phyloP scores from a whole-genome alignment of 2,888 invertebrate species.

The Ochlodes sylvanus region DNA sequence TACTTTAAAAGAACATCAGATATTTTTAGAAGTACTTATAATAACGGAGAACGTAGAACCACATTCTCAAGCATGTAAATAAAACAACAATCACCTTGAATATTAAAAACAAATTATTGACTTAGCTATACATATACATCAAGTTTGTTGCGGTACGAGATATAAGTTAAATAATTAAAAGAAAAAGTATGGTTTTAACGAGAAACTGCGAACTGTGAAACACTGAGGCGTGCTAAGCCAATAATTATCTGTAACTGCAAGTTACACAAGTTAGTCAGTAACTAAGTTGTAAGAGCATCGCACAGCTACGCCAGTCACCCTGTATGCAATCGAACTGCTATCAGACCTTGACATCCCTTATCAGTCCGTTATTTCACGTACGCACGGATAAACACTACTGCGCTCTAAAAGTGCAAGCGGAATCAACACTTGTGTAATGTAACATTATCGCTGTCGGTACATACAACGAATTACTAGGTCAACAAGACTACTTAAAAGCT shows the following conservation, averaged over 20 bases:
- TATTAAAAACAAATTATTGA: no score
- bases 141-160: no score
- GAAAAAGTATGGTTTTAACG: no score
- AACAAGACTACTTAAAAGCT: neutral
- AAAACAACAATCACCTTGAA: no score
- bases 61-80: no score
- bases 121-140: no score
- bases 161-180: no score
- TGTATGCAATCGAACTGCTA: constrained; percentile 25
- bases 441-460: neutral
- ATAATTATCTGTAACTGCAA: neutral
- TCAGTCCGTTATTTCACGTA: constrained; percentile 21
- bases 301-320: constrained; percentile 22
- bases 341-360: constrained; percentile 37
- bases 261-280: constrained; percentile 19
- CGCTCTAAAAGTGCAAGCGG: constrained; percentile 25
- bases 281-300: constrained; percentile 1
- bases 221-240: neutral
- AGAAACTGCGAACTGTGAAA: no score
- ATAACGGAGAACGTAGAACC: no score
- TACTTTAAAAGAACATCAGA: neutral
- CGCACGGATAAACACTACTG: constrained; percentile 23
- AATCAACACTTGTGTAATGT: constrained; percentile 6
- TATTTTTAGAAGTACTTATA: neutral
- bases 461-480: neutral